phyloP scores from a whole-genome alignment of 1,140 invertebrate genomes.

The Melitaea cinxia region DNA sequence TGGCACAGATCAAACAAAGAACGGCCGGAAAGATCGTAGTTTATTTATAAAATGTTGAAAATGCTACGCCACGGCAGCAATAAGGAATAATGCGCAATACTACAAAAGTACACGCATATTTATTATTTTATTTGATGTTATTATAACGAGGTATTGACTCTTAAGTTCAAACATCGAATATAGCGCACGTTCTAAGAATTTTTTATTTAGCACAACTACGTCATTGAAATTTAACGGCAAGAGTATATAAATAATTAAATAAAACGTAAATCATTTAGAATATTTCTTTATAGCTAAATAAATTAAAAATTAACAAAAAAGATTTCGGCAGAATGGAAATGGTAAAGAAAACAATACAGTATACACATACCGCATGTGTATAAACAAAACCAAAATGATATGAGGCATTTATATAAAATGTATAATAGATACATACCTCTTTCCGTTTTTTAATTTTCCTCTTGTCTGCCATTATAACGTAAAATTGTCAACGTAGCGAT shows the following conservation, averaged over 20 bases:
- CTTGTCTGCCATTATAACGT: slow-evolving; percentile 87
- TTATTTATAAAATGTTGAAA: slow-evolving; percentile 49
- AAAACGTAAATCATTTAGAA: background rate
- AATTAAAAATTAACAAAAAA: background rate
- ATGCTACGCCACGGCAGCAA: slow-evolving; percentile 16
- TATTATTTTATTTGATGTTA: slow-evolving; percentile 10
- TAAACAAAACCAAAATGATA: background rate
- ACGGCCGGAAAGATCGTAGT: slow-evolving; percentile 40
- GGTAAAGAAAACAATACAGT: slow-evolving; percentile 12
- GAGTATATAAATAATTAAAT: background rate
- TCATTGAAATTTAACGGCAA: slow-evolving; percentile 10
- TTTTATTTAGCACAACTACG: slow-evolving; percentile 11
- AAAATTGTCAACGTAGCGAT: slow-evolving; percentile 69
- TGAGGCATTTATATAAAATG: background rate
- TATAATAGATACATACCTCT: slow-evolving; percentile 83
- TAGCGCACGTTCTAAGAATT: slow-evolving; percentile 6
- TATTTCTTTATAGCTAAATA: background rate
- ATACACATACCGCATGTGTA: background rate
- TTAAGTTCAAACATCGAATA: background rate
- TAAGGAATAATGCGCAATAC: slow-evolving; percentile 17
- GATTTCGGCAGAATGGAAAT: slow-evolving; percentile 10
- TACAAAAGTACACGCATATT: background rate
- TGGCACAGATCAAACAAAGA: slow-evolving; percentile 55
- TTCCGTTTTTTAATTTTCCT: slow-evolving; percentile 88
- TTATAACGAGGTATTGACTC: background rate